Conservation (phyloP, 2,797 vertebrate species). For the Spea hammondii region DNA sequence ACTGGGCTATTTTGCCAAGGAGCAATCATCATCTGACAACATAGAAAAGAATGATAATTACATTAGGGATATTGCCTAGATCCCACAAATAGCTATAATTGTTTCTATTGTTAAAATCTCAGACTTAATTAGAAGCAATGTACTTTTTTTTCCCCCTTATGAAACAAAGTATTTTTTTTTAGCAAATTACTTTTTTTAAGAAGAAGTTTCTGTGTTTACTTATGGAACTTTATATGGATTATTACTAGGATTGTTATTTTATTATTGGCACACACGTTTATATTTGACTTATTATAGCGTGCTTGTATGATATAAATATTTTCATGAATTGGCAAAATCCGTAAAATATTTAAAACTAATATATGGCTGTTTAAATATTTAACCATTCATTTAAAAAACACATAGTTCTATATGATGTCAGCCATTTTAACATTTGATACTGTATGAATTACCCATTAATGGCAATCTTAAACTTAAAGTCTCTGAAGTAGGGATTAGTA, state of each 20-base stretch:
- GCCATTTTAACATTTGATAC: too few species aligned
- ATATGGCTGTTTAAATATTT: too few species aligned
- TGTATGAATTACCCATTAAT: too few species aligned
- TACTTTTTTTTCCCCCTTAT: background rate
- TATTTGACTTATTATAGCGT: background rate
- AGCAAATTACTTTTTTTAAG: background rate
- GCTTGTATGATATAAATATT: too few species aligned
- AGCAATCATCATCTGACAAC: slow-evolving; percentile 35
- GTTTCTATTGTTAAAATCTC: slow-evolving; percentile 41
- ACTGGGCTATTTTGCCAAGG: slow-evolving; percentile 43
- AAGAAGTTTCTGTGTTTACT: background rate
- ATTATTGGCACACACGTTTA: background rate
- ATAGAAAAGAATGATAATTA: slow-evolving; percentile 56
- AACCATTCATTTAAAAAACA: too few species aligned
- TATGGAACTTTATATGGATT: too few species aligned
- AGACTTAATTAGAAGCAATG: background rate
- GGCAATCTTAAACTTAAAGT: too few species aligned
- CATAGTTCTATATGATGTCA: too few species aligned
- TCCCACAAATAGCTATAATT: slow-evolving; percentile 23
- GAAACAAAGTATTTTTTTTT: background rate
- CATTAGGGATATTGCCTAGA: slow-evolving; percentile 33
- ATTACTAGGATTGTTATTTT: background rate
- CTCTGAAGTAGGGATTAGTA: too few species aligned
- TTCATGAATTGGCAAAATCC: too few species aligned
- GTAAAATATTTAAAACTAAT: too few species aligned